These are phyloP conservation scores for Paramacrobiotus metropolitanus DNA, from an alignment of 1,140 invertebrate species.

Conservation along the genomic window DNA sequence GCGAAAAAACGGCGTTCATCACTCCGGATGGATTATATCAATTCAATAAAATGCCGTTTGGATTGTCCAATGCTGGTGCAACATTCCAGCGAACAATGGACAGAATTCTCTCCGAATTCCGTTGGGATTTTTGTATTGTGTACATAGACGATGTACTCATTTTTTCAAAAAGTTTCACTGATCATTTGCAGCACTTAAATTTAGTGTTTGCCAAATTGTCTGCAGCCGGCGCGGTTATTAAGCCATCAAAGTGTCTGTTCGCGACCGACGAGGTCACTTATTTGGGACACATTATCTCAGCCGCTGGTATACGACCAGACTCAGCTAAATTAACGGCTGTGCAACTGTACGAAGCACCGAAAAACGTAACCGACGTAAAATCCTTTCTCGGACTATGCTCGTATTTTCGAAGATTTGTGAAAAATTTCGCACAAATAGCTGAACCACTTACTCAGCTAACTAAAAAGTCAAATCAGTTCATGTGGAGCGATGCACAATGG, in stretches of 20 bases:
- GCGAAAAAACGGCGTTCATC: not conserved
- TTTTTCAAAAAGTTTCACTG: not conserved
- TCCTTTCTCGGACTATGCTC: not conserved
- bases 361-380: not conserved
- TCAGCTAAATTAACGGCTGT: not conserved
- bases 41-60: conserved; percentile 9
- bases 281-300: not conserved
- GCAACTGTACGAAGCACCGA: not conserved
- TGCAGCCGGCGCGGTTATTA: not conserved
- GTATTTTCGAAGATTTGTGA: not conserved
- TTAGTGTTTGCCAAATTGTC: not conserved
- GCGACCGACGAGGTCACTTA: not conserved
- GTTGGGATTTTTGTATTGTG: not conserved
- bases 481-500: not conserved
- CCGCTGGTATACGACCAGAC: not conserved
- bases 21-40: conserved; percentile 8
- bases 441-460: not conserved
- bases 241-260: not conserved
- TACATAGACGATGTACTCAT: not conserved
- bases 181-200: not conserved
- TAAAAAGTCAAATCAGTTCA: not conserved
- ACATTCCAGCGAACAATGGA: conserved; percentile 11
- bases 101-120: not conserved
- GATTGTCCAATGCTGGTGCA: conserved; percentile 7
- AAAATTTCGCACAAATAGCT: not conserved